phyloP scores from a whole-genome alignment of 2,113 vertebrate genomes.

The Coptodon bakossiorum region DNA sequence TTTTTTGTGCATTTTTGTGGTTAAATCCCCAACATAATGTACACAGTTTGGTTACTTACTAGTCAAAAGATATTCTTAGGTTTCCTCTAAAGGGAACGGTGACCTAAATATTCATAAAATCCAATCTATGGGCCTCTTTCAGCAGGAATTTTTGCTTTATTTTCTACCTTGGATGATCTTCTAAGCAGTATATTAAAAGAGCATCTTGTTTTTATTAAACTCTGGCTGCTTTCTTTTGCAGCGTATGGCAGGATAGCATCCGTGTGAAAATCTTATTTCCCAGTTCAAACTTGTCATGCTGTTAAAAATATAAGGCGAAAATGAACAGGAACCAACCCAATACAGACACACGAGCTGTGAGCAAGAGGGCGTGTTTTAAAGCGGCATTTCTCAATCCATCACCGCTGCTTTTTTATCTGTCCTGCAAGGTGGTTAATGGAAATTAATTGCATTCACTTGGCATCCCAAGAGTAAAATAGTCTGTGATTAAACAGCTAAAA shows the following conservation, averaged over 20 bases:
- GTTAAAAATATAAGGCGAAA: neutral
- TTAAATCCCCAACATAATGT: neutral
- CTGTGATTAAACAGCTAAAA: constrained; percentile 49
- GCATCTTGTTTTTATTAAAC: neutral
- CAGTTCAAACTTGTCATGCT: neutral
- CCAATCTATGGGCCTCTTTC: neutral
- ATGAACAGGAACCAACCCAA: neutral
- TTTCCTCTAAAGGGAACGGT: neutral
- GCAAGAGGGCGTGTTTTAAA: neutral
- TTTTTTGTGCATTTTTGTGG: neutral
- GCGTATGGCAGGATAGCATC: neutral
- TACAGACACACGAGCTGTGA: neutral
- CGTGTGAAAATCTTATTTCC: neutral
- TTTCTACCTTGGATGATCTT: neutral
- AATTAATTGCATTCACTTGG: constrained; percentile 44
- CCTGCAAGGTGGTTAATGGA: constrained; percentile 47
- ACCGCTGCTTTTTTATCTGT: constrained; percentile 28
- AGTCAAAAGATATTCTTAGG: neutral
- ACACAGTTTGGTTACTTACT: neutral
- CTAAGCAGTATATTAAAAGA: neutral
- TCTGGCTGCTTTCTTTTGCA: neutral
- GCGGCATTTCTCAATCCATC: neutral
- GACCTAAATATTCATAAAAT: neutral
- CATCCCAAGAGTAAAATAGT: constrained; percentile 29
- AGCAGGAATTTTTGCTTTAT: neutral